Percentiles rank a stretch among this genome's conserved stretches.
phyloP scores from a whole-genome alignment of 1,140 invertebrate genomes.

The Drosophila littoralis region DNA sequence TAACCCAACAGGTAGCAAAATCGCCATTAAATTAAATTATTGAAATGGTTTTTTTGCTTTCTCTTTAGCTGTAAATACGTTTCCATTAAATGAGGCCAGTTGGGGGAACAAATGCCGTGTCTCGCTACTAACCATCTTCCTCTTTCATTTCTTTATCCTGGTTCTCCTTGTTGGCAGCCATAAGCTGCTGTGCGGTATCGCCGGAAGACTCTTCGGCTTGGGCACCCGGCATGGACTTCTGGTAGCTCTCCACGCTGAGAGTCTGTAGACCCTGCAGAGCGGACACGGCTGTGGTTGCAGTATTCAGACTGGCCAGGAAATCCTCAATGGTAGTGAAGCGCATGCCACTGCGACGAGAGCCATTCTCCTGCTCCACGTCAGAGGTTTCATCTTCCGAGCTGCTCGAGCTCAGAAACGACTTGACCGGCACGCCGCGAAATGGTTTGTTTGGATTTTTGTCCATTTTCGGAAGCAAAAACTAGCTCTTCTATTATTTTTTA shows the following conservation, averaged over 20 bases:
- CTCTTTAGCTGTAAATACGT: neutral
- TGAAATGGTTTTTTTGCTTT: neutral
- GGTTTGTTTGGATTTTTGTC: neutral
- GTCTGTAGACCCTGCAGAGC: slow-evolving; percentile 19
- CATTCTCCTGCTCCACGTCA: neutral
- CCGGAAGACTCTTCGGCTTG: neutral
- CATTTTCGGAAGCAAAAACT: neutral
- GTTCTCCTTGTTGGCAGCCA: neutral
- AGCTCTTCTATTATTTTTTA: too few species aligned
- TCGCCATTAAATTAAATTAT: neutral
- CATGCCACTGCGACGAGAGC: slow-evolving; percentile 35
- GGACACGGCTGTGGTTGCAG: slow-evolving; percentile 27
- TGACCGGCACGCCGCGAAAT: neutral
- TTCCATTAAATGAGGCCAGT: neutral
- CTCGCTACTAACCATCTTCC: neutral
- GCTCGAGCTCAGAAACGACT: neutral
- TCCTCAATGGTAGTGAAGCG: slow-evolving; percentile 33
- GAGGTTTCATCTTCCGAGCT: slow-evolving; percentile 22
- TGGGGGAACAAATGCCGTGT: neutral
- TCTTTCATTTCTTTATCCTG: neutral
- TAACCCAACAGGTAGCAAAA: neutral
- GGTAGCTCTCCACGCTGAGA: slow-evolving; percentile 42
- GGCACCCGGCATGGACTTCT: slow-evolving; percentile 7
- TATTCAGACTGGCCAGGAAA: slow-evolving; percentile 49
- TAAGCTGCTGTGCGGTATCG: neutral